These are phyloP conservation scores for Eupeodes corollae DNA, from an alignment of 1,140 invertebrate genomes.

Conservation along the genomic window DNA sequence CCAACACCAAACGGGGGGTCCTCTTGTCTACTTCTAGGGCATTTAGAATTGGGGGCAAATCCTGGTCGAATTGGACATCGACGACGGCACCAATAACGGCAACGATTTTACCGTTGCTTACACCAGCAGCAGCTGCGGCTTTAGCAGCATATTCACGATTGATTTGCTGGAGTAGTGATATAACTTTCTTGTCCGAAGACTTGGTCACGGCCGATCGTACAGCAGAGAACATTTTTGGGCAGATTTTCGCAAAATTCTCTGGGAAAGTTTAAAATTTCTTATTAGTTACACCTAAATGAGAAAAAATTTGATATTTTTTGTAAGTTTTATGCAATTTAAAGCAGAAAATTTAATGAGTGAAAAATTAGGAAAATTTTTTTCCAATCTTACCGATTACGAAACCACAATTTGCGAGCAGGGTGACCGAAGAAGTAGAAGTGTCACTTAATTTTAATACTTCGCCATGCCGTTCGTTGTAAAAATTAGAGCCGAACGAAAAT, in stretches of 20 bases:
- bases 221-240: conserved; percentile 6
- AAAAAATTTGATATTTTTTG: conserved; percentile 2
- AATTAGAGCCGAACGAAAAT: no score
- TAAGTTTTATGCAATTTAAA: conserved; percentile 1
- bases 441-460: conserved; percentile 1
- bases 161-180: conserved; percentile 15
- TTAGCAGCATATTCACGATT: conserved; percentile 40
- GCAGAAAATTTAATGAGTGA: background rate
- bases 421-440: conserved; percentile 5
- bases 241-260: conserved; percentile 1
- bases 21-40: conserved; percentile 87
- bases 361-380: conserved; percentile 1
- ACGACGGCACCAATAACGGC: conserved; percentile 99
- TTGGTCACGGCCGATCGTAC: conserved; percentile 6
- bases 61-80: conserved; percentile 96
- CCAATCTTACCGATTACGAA: conserved; percentile 9
- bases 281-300: background rate
- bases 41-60: conserved; percentile 94
- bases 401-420: conserved; percentile 7
- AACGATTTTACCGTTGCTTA: conserved; percentile 55
- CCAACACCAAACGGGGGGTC: conserved; percentile 54
- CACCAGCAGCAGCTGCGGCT: conserved; percentile 41
- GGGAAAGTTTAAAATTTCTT: conserved; percentile 1
- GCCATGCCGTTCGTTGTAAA: background rate
- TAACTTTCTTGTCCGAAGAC: conserved; percentile 8